Evolutionary conservation across 2,888 invertebrate genomes (phyloP), one percentile per base, ranked within the genome.

Genomic region (Philereme transversata): DNA sequence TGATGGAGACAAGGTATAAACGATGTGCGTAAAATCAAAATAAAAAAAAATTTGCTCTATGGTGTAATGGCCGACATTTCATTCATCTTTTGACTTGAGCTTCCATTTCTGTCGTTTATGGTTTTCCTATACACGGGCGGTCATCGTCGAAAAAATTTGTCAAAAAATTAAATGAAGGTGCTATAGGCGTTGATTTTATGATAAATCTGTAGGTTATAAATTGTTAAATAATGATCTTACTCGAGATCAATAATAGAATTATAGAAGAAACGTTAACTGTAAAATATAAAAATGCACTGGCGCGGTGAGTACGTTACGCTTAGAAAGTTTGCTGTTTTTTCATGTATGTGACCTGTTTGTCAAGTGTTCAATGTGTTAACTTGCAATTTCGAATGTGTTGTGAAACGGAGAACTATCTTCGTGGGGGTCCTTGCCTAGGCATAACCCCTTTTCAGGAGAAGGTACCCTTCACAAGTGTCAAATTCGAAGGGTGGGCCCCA

Each of bases 161-260:
- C 82, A 88, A 87, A 88, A 86, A 62, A 90, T 82, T 92, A 92
- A 91, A 92, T 92, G 92, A 92, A 88, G 92, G 92, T 92, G 92
- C 92, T 92, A 81, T 92, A 90, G 69, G 86, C 90, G 90, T 92
- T 91, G 83, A 84, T 90, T 92, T 90, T 90, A 91, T 91, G 89
- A 83, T 86, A 89, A 89, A 86, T 74, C 87, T 86, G 90, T 92
- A 92, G 92, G 92, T 87, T 90, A 88, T 87, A 84, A 86, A 90
- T 90, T 90, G 87, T 90, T 88, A 88, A 92, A 89, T 89, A 89
- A 98, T 98, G 98, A 98, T 98, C 95, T 95, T 98, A 90, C 95
- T 99, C 88, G 99, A 99, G 95, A 98, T 99, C 93, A 98, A 99
- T 94, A 99, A 99, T 94, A 96, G 99, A 92, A 98, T 99, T 93